phyloP scores from a whole-genome alignment of 2,113 vertebrate species.

The Chaetorhynchus papuensis region DNA sequence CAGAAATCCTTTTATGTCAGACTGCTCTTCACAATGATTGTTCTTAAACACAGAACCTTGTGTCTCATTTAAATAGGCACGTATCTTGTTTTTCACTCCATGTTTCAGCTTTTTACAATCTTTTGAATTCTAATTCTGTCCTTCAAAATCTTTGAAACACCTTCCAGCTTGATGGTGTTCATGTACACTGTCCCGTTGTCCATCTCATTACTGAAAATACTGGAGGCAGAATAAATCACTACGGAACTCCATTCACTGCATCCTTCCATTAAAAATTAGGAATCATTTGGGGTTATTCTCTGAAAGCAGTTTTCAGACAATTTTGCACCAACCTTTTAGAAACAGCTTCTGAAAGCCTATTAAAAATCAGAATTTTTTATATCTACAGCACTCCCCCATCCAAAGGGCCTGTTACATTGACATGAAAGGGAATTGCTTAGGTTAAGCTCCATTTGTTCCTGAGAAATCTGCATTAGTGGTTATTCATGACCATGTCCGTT shows the following conservation, averaged over 20 bases:
- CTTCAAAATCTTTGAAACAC: not conserved
- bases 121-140: not conserved
- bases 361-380: not conserved
- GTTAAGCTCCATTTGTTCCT: not conserved
- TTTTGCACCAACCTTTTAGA: not conserved
- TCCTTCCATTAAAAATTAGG: not conserved
- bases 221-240: not conserved
- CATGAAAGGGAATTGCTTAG: not conserved
- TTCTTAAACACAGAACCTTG: not conserved
- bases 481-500: not conserved
- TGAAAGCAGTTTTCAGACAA: not conserved
- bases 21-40: not conserved
- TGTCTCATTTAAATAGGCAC: not conserved
- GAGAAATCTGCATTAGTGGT: not conserved
- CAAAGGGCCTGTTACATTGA: not conserved
- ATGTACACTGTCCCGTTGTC: not conserved
- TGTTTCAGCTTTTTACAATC: not conserved
- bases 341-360: not conserved
- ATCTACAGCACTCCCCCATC: not conserved
- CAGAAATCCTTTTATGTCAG: not conserved
- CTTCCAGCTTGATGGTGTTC: not conserved
- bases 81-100: not conserved
- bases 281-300: not conserved
- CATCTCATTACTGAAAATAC: not conserved
- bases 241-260: not conserved